These are phyloP conservation scores for Riparia riparia DNA, from an alignment of 2,113 vertebrate species.

Conservation along the genomic window DNA sequence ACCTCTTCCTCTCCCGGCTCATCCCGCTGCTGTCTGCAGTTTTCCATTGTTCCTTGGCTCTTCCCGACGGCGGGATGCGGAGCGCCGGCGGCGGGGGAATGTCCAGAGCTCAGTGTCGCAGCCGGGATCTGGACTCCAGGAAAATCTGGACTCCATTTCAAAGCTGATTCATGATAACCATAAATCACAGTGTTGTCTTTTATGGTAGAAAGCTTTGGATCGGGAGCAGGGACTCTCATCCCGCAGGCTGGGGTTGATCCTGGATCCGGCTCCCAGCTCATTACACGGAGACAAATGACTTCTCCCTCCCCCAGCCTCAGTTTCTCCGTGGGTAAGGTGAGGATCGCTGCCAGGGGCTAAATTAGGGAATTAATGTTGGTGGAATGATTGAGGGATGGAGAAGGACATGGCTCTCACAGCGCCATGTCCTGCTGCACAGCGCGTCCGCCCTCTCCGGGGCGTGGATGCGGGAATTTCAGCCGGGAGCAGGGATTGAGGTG, in stretches of 20 bases:
- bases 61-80: fast-evolving
- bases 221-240: not conserved
- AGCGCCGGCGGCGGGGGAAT: fast-evolving
- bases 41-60: not conserved
- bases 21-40: fast-evolving
- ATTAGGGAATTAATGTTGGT: constrained; percentile 2
- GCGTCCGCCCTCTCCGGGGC: fast-evolving
- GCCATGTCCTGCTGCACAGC: fast-evolving
- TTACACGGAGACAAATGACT: not conserved
- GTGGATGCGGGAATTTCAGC: fast-evolving
- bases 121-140: not conserved
- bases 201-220: not conserved
- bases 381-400: not conserved
- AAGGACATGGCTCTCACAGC: not conserved
- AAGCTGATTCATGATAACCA: not conserved
- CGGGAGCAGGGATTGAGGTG: fast-evolving
- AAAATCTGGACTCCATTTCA: not conserved
- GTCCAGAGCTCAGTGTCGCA: fast-evolving
- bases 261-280: not conserved
- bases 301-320: not conserved
- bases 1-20: fast-evolving
- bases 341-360: constrained; percentile 18
- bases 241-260: not conserved
- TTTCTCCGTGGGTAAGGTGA: not conserved
- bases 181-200: not conserved